phyloP scores from a whole-genome alignment of 2,888 invertebrate species.

The Nudaria mundana region DNA sequence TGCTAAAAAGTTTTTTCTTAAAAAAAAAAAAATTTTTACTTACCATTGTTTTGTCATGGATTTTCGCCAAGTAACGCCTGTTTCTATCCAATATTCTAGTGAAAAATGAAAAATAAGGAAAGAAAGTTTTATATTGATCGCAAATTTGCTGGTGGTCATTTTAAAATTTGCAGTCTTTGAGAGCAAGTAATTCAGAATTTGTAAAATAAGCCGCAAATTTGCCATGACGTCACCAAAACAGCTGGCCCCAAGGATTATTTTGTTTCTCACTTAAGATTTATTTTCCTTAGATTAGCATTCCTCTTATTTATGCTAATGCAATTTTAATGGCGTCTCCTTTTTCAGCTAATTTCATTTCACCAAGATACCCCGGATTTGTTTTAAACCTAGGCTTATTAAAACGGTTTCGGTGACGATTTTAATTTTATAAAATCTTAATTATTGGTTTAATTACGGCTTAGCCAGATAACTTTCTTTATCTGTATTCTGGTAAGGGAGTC shows the following conservation, averaged over 20 bases:
- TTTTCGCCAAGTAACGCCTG: too few relatives aligned
- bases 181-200: conserved; percentile 27
- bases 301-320: conserved; percentile 81
- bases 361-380: conserved; percentile 71
- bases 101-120: too few relatives aligned
- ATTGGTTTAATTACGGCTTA: conserved; percentile 49
- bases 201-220: conserved; percentile 45
- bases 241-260: conserved; percentile 66
- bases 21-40: too few relatives aligned
- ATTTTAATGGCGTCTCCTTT: conserved; percentile 79
- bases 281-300: conserved; percentile 79
- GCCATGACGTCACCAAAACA: conserved; percentile 62
- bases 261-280: conserved; percentile 74
- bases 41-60: too few relatives aligned
- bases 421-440: conserved; percentile 63
- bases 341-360: conserved; percentile 78
- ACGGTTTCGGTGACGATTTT: conserved; percentile 61
- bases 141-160: neutral
- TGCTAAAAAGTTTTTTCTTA: too few relatives aligned
- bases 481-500: conserved; percentile 26
- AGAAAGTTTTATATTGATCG: too few relatives aligned
- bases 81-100: too few relatives aligned
- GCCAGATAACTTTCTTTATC: conserved; percentile 36
- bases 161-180: too few relatives aligned
- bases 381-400: conserved; percentile 71